A percentile compares a stretch with the other conserved stretches of the same genome.
Evolutionary conservation across 1,140 invertebrate species (phyloP).

Genomic region (Phymorhynchus buccinoides): DNA sequence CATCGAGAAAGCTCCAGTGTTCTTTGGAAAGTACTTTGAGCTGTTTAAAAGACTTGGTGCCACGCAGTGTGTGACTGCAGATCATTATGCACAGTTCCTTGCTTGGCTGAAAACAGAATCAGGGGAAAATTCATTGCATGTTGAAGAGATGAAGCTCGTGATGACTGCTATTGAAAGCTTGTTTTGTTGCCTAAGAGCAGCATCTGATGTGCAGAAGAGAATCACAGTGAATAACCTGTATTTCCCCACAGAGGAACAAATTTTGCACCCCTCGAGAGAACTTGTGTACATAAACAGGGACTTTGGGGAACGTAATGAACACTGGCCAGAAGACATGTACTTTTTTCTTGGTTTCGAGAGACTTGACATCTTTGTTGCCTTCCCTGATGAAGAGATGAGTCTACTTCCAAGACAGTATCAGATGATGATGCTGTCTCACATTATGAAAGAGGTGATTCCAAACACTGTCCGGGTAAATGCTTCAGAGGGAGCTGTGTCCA

Average conservation of each 20-base stretch:
- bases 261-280: constrained; percentile 39
- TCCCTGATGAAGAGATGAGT: constrained; percentile 35
- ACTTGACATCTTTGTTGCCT: constrained; percentile 34
- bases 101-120: constrained; percentile 27
- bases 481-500: neutral
- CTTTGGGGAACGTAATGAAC: constrained; percentile 27
- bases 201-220: neutral
- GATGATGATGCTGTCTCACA: constrained; percentile 49
- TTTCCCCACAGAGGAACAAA: constrained; percentile 48
- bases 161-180: constrained; percentile 53
- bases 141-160: constrained; percentile 51
- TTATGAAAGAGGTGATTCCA: constrained; percentile 53
- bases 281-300: constrained; percentile 43
- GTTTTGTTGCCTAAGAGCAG: constrained; percentile 29
- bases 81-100: constrained; percentile 53
- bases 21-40: constrained; percentile 50
- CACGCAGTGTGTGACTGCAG: constrained; percentile 35
- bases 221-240: constrained; percentile 41
- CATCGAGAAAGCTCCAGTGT: constrained; percentile 50
- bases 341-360: constrained; percentile 45
- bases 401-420: constrained; percentile 44
- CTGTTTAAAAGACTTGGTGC: constrained; percentile 58
- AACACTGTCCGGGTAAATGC: neutral
- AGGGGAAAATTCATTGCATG: constrained; percentile 49
- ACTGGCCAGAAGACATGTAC: constrained; percentile 12